Evolutionary conservation across 30 jellyfish, hydroid and myxozoan species (phyloP), one percentile per base, ranked within the genome.

Genomic region (Cassiopea xamachana): DNA sequence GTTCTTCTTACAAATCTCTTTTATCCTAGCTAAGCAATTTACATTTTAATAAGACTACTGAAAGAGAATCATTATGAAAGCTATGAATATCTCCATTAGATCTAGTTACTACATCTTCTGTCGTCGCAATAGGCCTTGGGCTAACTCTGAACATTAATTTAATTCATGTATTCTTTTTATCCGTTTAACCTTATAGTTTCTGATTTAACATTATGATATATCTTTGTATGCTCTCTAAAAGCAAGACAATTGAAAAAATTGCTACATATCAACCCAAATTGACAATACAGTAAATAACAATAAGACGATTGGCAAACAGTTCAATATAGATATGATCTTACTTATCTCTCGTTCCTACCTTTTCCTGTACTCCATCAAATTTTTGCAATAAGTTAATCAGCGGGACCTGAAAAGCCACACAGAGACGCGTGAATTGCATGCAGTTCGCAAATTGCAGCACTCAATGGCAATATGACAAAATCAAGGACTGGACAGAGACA

Each of bases 311-410:
- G 39, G 39, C 39, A 27, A 27, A 27, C 39, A 27, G 39, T 27
- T 27, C 39, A 27, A 27, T 27, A 27, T 3, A 55, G 64, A 10
- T 6, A 55, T 55, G 12, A 55, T 55, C 64, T 55, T 55, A 3
- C 64, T 3, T 55, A 3, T 3, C 7, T 55, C 7, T 55, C 27
- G 27, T 27, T 6, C 69, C 5, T 83, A 94, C 98, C 94, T 97
- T 92, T 80, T 97, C 99, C 70, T 97, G 98, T 8, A 58, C 64
- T 17, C 99, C 98, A 80, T 97, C 97, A 60, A 89, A 97, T 68
- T 93, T 97, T 72, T 93, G 98, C 83, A 97, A 90, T 48, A 97
- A 75, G 71, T 79, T 94, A 1, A 89, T 19, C 71, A 97, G 87
- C 9, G 99, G 98, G 39, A 97, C 97, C 95, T 94, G 90, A 64